Conservation (phyloP, 2,113 vertebrate species). For the Brevimyrus niger region DNA sequence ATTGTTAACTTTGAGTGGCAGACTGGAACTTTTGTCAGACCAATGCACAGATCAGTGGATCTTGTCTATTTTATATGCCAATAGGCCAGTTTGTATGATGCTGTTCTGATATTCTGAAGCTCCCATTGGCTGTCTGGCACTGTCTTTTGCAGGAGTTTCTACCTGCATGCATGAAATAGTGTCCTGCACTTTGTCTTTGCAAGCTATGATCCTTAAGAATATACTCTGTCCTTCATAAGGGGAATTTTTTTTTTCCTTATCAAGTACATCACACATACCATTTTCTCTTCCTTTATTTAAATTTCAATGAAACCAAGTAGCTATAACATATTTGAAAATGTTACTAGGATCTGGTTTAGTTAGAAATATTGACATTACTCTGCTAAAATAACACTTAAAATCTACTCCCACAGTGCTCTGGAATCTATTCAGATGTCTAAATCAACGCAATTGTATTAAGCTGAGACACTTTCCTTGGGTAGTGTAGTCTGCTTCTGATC, state of each 20-base stretch:
- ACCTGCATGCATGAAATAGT: background rate
- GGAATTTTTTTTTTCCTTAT: background rate
- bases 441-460: background rate
- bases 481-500: background rate
- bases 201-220: background rate
- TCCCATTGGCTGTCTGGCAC: background rate
- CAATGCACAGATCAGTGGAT: background rate
- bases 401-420: conserved; percentile 60
- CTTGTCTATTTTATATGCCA: background rate
- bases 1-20: background rate
- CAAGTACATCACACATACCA: background rate
- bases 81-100: background rate
- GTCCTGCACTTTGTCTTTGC: background rate
- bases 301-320: background rate
- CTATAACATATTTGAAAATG: background rate
- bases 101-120: background rate
- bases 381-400: background rate
- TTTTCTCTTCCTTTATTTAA: background rate
- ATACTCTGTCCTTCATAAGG: background rate
- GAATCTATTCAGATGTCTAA: conserved; percentile 71
- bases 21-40: background rate
- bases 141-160: background rate
- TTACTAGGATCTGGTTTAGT: background rate
- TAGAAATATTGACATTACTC: too few relatives aligned
- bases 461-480: background rate